A percentile compares a stretch with the other conserved stretches of the same genome.
Evolutionary conservation across 2,888 invertebrate species (phyloP).

Genomic region (Teinopalpus imperialis): DNA sequence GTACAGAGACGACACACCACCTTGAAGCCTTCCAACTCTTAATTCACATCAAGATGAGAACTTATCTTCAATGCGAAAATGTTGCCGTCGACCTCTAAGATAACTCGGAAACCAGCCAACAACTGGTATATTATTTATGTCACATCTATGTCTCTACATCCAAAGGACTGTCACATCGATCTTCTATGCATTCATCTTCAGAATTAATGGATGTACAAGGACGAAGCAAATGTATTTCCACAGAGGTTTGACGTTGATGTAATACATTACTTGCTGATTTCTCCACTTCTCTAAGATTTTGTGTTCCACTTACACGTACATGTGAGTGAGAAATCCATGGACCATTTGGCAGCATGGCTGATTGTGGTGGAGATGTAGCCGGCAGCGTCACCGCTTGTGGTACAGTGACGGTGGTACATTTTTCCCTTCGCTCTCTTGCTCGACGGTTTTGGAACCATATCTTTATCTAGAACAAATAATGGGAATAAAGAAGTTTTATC

Average conservation of each 20-base stretch:
- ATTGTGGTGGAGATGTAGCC: slow-evolving; percentile 41
- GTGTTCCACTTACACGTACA: background rate
- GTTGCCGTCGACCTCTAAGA: no score
- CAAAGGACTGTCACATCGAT: slow-evolving; percentile 51
- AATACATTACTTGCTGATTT: background rate
- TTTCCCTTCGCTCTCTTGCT: slow-evolving; percentile 88
- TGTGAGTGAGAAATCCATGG: slow-evolving; percentile 8
- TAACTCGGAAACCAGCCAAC: no score
- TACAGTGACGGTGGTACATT: slow-evolving; percentile 54
- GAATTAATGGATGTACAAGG: slow-evolving; percentile 29
- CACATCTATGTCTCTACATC: slow-evolving; percentile 51
- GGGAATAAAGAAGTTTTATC: background rate
- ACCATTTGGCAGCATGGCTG: slow-evolving; percentile 8
- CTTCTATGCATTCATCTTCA: slow-evolving; percentile 33
- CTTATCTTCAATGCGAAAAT: no score
- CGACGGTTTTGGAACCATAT: slow-evolving; percentile 93
- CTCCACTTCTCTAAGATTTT: background rate
- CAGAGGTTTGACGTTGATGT: background rate
- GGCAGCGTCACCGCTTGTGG: slow-evolving; percentile 60
- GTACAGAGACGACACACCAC: no score
- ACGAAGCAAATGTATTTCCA: slow-evolving; percentile 11
- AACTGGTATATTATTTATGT: no score
- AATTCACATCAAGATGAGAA: no score
- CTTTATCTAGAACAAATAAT: slow-evolving; percentile 65
- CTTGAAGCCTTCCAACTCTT: no score